These are phyloP conservation scores for Sturnus vulgaris DNA, from an alignment of 2,113 vertebrate species.

Conservation along the genomic window DNA sequence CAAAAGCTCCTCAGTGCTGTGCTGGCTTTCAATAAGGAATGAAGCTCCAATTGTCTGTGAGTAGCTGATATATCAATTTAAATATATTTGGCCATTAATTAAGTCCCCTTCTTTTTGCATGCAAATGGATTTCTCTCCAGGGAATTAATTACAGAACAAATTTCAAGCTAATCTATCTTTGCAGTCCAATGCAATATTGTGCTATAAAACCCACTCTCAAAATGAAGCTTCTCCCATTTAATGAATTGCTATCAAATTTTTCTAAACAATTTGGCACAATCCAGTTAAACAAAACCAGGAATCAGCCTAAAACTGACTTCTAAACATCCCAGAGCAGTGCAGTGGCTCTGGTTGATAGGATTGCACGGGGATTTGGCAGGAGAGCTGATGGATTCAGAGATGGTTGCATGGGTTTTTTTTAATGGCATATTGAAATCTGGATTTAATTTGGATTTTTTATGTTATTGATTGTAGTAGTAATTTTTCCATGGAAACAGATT, in stretches of 20 bases:
- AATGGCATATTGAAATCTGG: not conserved
- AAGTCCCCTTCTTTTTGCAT: constrained; percentile 28
- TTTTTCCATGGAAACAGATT: not conserved
- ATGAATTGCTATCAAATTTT: not conserved
- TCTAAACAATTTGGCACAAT: not conserved
- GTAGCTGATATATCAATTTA: constrained; percentile 55
- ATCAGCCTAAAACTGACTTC: not conserved
- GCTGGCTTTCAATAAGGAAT: not conserved
- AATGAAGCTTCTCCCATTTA: not conserved
- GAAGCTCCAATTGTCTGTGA: constrained; percentile 5
- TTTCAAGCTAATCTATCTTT: constrained; percentile 51
- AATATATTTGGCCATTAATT: constrained; percentile 54
- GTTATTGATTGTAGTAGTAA: not conserved
- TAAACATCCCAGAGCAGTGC: not conserved
- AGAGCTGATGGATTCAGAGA: not conserved
- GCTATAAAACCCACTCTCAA: not conserved
- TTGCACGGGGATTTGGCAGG: not conserved
- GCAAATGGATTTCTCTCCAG: constrained; percentile 39
- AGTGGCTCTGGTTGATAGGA: not conserved
- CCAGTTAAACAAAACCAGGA: not conserved
- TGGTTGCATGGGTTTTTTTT: accelerated
- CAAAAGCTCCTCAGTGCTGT: not conserved
- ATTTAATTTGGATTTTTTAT: not conserved
- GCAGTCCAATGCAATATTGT: constrained; percentile 1
- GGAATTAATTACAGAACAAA: constrained; percentile 57